Percentiles rank a stretch among this genome's conserved stretches.
phyloP scores from a whole-genome alignment of 2,888 invertebrate genomes.

The Dysmachus trigonus region DNA sequence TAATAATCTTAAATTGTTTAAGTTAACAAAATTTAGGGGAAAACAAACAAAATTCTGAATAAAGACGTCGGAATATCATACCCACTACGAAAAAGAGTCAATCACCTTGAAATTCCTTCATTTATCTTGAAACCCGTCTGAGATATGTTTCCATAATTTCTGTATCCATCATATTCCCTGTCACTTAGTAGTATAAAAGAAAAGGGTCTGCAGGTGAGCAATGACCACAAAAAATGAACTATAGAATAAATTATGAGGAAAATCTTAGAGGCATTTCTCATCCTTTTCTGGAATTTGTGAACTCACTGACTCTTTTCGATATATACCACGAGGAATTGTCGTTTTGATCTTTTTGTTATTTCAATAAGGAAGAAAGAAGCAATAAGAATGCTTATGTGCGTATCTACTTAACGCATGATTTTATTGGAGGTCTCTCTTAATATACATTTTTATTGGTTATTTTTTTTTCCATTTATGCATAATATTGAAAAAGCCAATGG shows the following conservation, averaged over 20 bases:
- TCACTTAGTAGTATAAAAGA: constrained; percentile 11
- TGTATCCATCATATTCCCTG: constrained; percentile 16
- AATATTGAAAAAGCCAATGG: too few relatives aligned
- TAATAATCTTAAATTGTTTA: neutral
- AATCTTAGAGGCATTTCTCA: neutral
- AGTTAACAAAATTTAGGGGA: neutral
- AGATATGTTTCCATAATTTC: neutral
- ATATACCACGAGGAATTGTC: neutral
- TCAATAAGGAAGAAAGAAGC: neutral
- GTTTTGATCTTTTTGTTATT: neutral
- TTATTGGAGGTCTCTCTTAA: neutral
- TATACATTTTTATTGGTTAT: neutral
- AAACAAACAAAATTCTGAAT: neutral
- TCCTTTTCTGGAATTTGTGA: neutral
- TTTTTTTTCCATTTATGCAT: neutral
- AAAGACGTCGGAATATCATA: neutral
- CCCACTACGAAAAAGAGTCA: neutral
- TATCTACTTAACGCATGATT: neutral
- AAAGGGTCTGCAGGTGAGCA: constrained; percentile 6
- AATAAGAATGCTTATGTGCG: neutral
- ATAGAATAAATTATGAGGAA: neutral
- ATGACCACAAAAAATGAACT: constrained; percentile 3
- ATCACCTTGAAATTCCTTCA: constrained; percentile 10
- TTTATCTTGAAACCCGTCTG: constrained; percentile 11
- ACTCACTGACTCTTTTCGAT: neutral